Evolutionary conservation across 2,888 invertebrate genomes (phyloP), one percentile per base, ranked within the genome.

Genomic region (Aethes cnicana): DNA sequence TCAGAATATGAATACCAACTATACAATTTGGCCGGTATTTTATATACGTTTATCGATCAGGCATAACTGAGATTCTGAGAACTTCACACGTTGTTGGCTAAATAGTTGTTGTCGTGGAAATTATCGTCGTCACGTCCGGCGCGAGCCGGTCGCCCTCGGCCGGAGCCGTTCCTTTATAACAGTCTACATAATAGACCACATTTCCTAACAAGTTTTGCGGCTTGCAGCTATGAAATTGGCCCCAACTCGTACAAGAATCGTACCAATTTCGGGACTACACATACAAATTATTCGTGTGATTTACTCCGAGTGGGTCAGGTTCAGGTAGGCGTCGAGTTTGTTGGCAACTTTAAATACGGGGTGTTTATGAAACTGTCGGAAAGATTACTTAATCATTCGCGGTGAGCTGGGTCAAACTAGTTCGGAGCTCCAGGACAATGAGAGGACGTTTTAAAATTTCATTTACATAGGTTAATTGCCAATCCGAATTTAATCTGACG

Each of bases 381-480:
- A 85, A 84, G 73, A 84, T 85, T 80, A 70, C 81, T 81, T 81
- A 84, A 83, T 84, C 82, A 83, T 75, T 78, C 68, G 69, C 64
- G 59, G 69, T 66, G 69, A 63, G 54, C 58, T 56, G 58, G 66
- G 72, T 73, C 68, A 68, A 78, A 79, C 74, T 81, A 80, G 74
- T 81, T 72, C 73, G 59, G 62, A 75, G 74, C 76, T 70, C 71
- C 62, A 60, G 69, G 64, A 63, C 64, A 54, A 64, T 57, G 61
- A 62, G 62, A 65, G 68, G 71, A 74, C 81, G 77, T 81, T 79
- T 77, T 78, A 73, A 78, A 81, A 77, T 81, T 79, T 68, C 72
- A 79, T 81, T 79, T 76, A 69, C 77, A 77, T 76, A 74, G 71
- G 75, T 74, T 73, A 78, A 80, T 75, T 72, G 72, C 47, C 62